Conservation (phyloP, 2,888 invertebrate species). For the Chrysolina americana region DNA sequence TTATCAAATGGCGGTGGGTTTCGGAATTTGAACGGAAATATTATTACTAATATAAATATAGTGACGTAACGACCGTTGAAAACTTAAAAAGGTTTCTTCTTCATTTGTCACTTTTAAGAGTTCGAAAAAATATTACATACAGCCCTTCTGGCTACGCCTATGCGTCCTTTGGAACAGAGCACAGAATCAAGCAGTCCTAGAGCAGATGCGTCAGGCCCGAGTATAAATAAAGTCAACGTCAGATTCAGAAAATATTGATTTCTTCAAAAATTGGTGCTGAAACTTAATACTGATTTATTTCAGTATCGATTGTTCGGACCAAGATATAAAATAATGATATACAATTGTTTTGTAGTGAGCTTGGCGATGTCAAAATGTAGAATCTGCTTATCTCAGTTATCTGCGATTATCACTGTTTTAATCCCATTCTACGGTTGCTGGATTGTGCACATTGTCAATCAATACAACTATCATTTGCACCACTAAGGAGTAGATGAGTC, state of each 20-base stretch:
- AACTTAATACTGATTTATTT: constrained; percentile 32
- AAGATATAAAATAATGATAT: not conserved
- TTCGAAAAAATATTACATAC: not conserved
- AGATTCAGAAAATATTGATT: constrained; percentile 66
- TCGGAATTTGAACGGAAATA: not conserved
- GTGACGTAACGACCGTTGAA: not conserved
- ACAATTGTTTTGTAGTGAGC: not conserved
- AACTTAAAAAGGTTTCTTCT: not conserved
- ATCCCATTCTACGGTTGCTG: not conserved
- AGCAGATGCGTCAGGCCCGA: constrained; percentile 57
- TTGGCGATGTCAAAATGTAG: not conserved
- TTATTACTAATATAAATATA: not conserved
- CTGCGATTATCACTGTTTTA: not conserved
- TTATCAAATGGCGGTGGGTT: constrained; percentile 9
- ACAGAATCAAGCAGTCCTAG: constrained; percentile 57
- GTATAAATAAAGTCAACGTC: constrained; percentile 66
- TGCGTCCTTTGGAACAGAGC: constrained; percentile 48
- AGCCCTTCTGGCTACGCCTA: constrained; percentile 44
- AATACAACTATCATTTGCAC: not conserved
- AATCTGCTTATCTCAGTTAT: not conserved
- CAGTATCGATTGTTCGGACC: constrained; percentile 2
- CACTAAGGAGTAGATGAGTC: not conserved
- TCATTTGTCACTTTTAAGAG: not conserved
- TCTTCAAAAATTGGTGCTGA: constrained; percentile 52
- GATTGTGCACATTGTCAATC: not conserved